Evolutionary conservation across 2,797 vertebrate genomes (phyloP).

Genomic region (Tolypeutes matacus): DNA sequence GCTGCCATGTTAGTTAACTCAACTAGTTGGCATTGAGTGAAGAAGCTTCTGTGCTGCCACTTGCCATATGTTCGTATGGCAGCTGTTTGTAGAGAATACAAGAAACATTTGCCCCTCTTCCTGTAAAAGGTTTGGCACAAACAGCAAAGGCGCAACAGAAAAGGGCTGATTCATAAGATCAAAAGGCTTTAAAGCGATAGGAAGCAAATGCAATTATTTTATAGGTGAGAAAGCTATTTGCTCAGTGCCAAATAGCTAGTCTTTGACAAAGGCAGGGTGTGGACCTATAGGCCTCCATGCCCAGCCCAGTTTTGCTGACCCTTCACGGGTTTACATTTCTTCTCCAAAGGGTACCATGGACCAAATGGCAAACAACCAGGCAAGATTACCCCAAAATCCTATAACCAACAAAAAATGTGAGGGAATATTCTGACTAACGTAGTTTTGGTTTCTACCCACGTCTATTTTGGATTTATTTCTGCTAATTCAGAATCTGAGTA

Average conservation of each 20-base stretch:
- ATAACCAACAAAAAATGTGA: not conserved
- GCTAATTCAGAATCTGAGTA: slow-evolving; percentile 18
- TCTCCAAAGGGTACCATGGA: not conserved
- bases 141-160: not conserved
- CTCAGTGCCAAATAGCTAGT: not conserved
- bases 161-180: not conserved
- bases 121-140: slow-evolving; percentile 35
- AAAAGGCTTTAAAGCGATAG: not conserved
- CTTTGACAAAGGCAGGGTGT: not conserved
- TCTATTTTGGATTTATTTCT: not conserved
- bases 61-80: not conserved
- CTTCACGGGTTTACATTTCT: not conserved
- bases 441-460: not conserved
- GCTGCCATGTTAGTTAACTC: not conserved
- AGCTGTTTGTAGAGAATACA: slow-evolving; percentile 31
- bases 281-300: accelerated
- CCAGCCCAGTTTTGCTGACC: not conserved
- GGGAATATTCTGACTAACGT: not conserved
- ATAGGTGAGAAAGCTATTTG: not conserved
- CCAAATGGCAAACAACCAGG: not conserved
- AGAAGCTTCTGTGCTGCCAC: not conserved
- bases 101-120: not conserved
- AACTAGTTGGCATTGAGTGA: not conserved
- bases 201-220: not conserved
- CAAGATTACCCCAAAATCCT: not conserved